Base-by-base conservation (phyloP, 2,797 vertebrate species). In the Arvicola amphibius region DNA sequence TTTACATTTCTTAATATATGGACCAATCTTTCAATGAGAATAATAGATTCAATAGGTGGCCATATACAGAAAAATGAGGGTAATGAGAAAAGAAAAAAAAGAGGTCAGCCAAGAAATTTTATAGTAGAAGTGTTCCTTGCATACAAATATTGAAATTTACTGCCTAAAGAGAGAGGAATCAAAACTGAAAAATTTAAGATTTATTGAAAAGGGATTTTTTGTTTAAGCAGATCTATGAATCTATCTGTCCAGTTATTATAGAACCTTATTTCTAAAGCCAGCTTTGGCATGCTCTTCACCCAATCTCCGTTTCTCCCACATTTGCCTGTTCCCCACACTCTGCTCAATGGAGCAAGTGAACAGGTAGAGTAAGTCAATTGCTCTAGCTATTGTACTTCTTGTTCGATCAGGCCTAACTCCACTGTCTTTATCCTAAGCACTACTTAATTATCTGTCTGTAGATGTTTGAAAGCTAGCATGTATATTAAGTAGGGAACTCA, bases 361-460 rank as follows among this genome's bases (percentile, higher is more conserved):
- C 37, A 34, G 1, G 1, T 29, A 74, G 37, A 91, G 63, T 37
- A 2, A 76, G 65, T 73, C 37, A n/a, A 51, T 11, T 2, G 8
- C 5, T 69, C 16, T 78, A 1, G 37, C 25, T 63, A 88, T 37
- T 48, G 2, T 5, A 56, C 1, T 46, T 94, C 29, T 69, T 78
- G 46, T 67, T 77, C 84, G 86, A 94, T 46, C 27, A 79, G 3
- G 9, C 11, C 69, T 89, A 40, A 14, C 27, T 21, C 65, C 67
- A 63, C 12, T 46, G 37, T 71, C 5, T 85, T 81, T 78, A 71
- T 73, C 0, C 34, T n/a, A 17, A 94, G 8, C 10, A 51, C 40
- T 80, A 32, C 27, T 87, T 67, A 79, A 65, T 86, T 91, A 85
- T 77, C 6, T 91, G 40, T 88, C 19, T 81, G 9, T 86, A 96